Evolutionary conservation across 2,797 vertebrate species (phyloP).

Genomic region (Cynodonichthys magdalenae): DNA sequence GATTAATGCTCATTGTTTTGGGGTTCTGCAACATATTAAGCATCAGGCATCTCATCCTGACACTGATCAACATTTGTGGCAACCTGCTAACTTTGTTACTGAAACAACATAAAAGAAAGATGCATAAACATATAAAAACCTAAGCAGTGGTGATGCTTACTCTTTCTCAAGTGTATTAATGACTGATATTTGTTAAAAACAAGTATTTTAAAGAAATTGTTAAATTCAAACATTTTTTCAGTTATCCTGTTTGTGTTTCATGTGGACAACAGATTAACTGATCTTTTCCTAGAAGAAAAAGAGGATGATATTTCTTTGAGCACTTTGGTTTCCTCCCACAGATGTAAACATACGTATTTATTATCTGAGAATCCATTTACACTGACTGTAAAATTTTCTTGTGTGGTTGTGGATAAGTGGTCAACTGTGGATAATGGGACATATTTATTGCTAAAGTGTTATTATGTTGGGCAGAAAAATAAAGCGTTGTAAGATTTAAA

Average conservation of each 20-base stretch:
- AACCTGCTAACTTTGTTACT: slow-evolving; percentile 66
- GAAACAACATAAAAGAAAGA: slow-evolving; percentile 36
- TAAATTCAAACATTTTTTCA: slow-evolving; percentile 19
- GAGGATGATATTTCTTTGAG: too few relatives aligned
- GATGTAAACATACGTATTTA: too few relatives aligned
- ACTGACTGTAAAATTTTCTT: background rate
- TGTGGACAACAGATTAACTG: background rate
- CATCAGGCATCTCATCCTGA: slow-evolving; percentile 30
- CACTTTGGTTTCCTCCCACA: too few relatives aligned
- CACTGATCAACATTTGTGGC: slow-evolving; percentile 65
- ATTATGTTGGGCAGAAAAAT: background rate
- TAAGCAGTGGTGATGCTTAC: slow-evolving; percentile 9
- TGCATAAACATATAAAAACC: slow-evolving; percentile 38
- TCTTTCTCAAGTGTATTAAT: slow-evolving; percentile 24
- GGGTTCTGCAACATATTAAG: slow-evolving; percentile 65
- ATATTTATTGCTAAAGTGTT: background rate
- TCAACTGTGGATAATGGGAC: background rate
- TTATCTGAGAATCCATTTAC: background rate
- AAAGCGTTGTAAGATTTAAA: background rate
- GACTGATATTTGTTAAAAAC: slow-evolving; percentile 31
- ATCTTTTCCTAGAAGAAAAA: background rate
- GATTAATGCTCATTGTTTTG: slow-evolving; percentile 73
- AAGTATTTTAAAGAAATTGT: background rate
- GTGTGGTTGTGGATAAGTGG: slow-evolving; percentile 2
- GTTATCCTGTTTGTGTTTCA: background rate